phyloP scores from a whole-genome alignment of 2,797 vertebrate species.

The Muscicapa comitata region DNA sequence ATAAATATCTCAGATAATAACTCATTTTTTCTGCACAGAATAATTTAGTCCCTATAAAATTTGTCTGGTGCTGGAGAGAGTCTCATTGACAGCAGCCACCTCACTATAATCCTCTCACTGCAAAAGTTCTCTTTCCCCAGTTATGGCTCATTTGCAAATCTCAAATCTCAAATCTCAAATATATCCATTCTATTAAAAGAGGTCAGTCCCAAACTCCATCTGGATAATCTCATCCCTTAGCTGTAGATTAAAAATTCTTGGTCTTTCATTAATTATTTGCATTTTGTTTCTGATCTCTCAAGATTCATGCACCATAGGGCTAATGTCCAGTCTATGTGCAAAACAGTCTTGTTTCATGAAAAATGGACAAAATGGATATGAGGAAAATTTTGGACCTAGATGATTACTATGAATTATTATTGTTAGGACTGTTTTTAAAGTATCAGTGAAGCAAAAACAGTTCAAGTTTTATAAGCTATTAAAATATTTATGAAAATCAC shows the following conservation, averaged over 20 bases:
- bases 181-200: not conserved
- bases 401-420: not conserved
- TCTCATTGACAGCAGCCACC: not conserved
- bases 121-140: not conserved
- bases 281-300: not conserved
- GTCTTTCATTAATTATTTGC: not conserved
- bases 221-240: not conserved
- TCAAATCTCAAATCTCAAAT: not conserved
- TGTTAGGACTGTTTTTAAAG: not conserved
- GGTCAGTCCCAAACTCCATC: not conserved
- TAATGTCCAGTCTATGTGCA: not conserved
- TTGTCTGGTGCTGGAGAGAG: not conserved
- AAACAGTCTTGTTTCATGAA: not conserved
- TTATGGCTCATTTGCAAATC: not conserved
- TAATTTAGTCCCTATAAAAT: not conserved
- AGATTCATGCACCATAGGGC: not conserved
- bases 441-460: not conserved
- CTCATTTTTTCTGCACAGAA: not conserved
- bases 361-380: not conserved
- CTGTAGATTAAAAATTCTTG: not conserved
- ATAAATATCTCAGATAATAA: not conserved
- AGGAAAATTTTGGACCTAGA: not conserved
- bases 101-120: not conserved
- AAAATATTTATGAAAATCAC: not conserved
- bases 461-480: not conserved